Evolutionary conservation across 2,888 invertebrate species (phyloP).

Genomic region (Andrena minutula): DNA sequence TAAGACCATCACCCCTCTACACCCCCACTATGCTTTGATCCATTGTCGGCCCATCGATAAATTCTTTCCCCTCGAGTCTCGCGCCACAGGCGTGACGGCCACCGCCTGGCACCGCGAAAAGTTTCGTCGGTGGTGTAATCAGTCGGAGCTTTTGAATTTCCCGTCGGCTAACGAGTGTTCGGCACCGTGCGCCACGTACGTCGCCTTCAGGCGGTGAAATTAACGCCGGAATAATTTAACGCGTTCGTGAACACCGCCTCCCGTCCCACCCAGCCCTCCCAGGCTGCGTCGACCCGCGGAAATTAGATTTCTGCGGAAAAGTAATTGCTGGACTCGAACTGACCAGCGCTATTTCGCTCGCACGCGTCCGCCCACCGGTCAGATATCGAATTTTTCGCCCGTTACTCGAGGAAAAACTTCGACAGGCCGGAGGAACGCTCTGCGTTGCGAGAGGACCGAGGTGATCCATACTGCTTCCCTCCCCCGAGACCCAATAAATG

Average conservation of each 20-base stretch:
- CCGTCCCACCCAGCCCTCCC: background rate
- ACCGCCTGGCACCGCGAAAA: constrained; percentile 25
- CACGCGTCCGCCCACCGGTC: constrained; percentile 9
- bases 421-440: background rate
- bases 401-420: background rate
- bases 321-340: constrained; percentile 47
- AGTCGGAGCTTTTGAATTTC: constrained; percentile 57
- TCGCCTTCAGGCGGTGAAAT: constrained; percentile 50
- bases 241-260: constrained; percentile 31
- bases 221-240: constrained; percentile 60
- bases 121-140: constrained; percentile 49
- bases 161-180: constrained; percentile 58
- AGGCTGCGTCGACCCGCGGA: constrained; percentile 28
- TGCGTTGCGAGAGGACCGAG: background rate
- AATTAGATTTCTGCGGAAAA: constrained; percentile 52
- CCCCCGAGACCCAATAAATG: constrained; percentile 16
- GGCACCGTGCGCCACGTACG: constrained; percentile 25
- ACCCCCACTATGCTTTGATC: background rate
- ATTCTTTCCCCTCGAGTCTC: background rate
- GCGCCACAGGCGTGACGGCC: background rate
- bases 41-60: background rate
- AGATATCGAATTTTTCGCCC: constrained; percentile 41
- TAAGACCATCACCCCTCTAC: too few relatives aligned
- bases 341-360: constrained; percentile 19
- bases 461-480: constrained; percentile 4